A percentile compares a stretch with the other conserved stretches of the same genome.
These are phyloP conservation scores for Porites lutea DNA, from an alignment of 64 coral and sea anemone species.

Conservation along the genomic window DNA sequence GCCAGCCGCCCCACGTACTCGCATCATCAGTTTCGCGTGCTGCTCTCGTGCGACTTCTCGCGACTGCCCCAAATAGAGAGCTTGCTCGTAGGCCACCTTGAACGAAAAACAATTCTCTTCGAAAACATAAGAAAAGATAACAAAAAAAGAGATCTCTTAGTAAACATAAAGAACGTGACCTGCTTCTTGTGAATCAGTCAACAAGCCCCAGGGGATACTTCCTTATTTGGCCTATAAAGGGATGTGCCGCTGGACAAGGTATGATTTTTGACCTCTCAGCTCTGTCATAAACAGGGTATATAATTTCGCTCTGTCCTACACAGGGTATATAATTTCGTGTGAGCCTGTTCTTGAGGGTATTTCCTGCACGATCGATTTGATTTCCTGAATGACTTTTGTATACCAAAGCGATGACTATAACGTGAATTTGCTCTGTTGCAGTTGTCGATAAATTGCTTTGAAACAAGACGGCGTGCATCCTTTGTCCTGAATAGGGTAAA, in stretches of 20 bases:
- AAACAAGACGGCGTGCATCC: background rate
- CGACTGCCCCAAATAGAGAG: too few species aligned
- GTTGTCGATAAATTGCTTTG: too few species aligned
- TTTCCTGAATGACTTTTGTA: background rate
- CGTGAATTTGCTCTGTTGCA: too few species aligned
- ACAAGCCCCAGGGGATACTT: background rate
- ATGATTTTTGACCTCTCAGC: too few species aligned
- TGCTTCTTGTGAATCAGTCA: background rate
- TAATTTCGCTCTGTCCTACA: background rate
- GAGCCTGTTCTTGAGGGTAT: too few species aligned
- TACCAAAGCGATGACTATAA: background rate
- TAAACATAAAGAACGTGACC: background rate
- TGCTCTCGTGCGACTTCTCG: background rate
- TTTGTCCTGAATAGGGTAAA: background rate
- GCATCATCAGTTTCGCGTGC: background rate
- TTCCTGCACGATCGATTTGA: background rate
- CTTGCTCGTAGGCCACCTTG: background rate
- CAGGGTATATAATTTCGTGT: too few species aligned
- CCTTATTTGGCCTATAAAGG: background rate
- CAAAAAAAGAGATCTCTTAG: background rate
- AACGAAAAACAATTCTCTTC: background rate
- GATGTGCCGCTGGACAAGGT: too few species aligned
- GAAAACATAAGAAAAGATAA: background rate
- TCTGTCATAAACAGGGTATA: background rate
- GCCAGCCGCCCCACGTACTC: background rate